Conservation (phyloP, 2,888 invertebrate genomes). For the Eulithis testata region DNA sequence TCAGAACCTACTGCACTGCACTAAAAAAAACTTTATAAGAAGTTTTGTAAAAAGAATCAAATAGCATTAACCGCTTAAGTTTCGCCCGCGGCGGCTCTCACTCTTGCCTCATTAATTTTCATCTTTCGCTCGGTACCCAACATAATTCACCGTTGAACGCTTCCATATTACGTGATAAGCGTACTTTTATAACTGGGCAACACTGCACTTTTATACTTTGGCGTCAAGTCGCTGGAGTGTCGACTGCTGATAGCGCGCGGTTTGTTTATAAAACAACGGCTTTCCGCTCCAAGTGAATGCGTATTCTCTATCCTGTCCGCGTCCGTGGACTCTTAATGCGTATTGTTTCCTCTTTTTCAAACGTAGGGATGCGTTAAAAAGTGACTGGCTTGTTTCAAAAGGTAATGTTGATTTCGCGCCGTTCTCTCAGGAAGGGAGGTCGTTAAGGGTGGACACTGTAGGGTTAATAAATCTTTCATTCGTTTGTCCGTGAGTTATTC, state of each 20-base stretch:
- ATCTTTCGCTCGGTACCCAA: constrained; percentile 77
- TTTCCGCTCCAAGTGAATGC: constrained; percentile 70
- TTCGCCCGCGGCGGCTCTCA: constrained; percentile 56
- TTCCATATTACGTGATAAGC: constrained; percentile 80
- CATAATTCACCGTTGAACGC: constrained; percentile 83
- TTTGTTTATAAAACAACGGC: constrained; percentile 81
- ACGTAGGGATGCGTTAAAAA: constrained; percentile 65
- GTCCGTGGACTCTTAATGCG: constrained; percentile 54
- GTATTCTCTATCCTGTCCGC: constrained; percentile 58
- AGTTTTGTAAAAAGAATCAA: constrained; percentile 61
- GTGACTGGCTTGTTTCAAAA: constrained; percentile 56
- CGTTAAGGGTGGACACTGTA: constrained; percentile 54
- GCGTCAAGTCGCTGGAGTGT: constrained; percentile 77
- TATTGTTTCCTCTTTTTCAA: constrained; percentile 64
- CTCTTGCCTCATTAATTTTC: constrained; percentile 84
- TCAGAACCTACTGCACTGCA: constrained; percentile 54
- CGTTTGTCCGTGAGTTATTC: constrained; percentile 53
- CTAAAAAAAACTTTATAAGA: constrained; percentile 54
- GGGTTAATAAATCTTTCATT: constrained; percentile 55
- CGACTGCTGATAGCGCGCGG: constrained; percentile 78
- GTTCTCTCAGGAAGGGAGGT: constrained; percentile 49
- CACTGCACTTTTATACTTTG: constrained; percentile 70
- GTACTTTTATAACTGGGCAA: constrained; percentile 67
- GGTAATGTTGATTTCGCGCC: constrained; percentile 43
- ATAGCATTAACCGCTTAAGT: constrained; percentile 67